Base-by-base conservation (phyloP, 1,140 invertebrate species). In the Drosophila equinoxialis region DNA sequence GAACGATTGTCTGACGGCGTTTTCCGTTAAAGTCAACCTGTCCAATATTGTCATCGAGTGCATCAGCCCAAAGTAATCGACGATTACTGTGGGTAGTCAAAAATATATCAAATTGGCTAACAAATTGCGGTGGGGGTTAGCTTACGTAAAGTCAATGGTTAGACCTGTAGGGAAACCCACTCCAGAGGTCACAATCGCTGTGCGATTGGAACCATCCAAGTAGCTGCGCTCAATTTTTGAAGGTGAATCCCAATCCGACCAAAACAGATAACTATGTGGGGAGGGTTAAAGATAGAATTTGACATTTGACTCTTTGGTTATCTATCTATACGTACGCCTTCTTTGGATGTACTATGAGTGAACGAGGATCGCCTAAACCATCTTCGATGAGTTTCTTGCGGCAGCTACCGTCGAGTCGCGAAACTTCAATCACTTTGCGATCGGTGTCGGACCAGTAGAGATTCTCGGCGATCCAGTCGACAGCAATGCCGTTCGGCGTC, bases 91-190 rank as follows among this genome's bases (percentile, higher is more conserved):
- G 48, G 54, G 41, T 58, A 10, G 26, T 63, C 8, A 72, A 62
- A 51, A 8, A 7, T 35, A 5, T 3, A 2, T 4, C 20, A 10
- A 10, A 3, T 30, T 39, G 11, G 23, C 7, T 4, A 8, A 1
- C 1, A 20, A 8, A 13, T 20, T 26, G 6, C 6, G 30, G 30
- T 6, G 30, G 30, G 5, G 30, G 30, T 6, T 30, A 30, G 3
- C 94, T 51, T 94, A 95, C 48, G 95, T 94, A 79, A 96, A 97
- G 92, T 99, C 98, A 17, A 99, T 94, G 0, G 97, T 95, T 3
- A 99, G 93, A 0, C 97, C 98, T 87, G 98, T 98, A 0, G 98
- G 98, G 93, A 98, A 98, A 14, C 95, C 95, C 2, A 99, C 92
- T 77, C 97, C 95, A 3, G 94, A 94, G 7, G 94, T 94, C 0